Conservation (phyloP, 2,797 vertebrate genomes). For the Galagoides demidoff region DNA sequence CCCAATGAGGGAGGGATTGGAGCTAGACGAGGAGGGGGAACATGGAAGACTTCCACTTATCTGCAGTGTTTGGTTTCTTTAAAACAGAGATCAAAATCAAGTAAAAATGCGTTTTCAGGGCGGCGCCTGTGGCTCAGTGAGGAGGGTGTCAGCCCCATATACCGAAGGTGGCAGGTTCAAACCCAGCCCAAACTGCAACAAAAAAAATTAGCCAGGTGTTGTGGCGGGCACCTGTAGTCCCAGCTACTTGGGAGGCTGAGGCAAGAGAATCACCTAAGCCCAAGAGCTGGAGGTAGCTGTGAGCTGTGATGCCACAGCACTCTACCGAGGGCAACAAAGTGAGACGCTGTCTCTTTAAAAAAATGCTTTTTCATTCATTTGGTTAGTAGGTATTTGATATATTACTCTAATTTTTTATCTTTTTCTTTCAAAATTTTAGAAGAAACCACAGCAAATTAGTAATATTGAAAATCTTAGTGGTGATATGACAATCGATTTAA, state of each 20-base stretch:
- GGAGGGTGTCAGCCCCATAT: too few relatives aligned
- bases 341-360: too few relatives aligned
- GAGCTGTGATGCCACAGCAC: too few relatives aligned
- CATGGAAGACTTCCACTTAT: neutral
- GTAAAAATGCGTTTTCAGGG: neutral
- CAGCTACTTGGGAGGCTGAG: too few relatives aligned
- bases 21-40: neutral
- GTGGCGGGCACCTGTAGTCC: too few relatives aligned
- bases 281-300: too few relatives aligned
- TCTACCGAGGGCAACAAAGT: too few relatives aligned
- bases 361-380: slow-evolving; percentile 8
- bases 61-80: neutral
- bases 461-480: neutral
- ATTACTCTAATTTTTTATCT: neutral
- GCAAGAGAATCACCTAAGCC: too few relatives aligned
- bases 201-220: too few relatives aligned
- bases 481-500: neutral
- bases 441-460: neutral
- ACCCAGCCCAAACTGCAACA: too few relatives aligned
- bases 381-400: neutral
- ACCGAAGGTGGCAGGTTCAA: too few relatives aligned
- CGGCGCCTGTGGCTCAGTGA: too few relatives aligned
- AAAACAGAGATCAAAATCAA: neutral
- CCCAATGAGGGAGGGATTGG: neutral
- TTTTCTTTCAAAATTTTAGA: slow-evolving; percentile 5